Evolutionary conservation across 2,797 vertebrate species (phyloP).

Genomic region (Bucorvus abyssinicus): DNA sequence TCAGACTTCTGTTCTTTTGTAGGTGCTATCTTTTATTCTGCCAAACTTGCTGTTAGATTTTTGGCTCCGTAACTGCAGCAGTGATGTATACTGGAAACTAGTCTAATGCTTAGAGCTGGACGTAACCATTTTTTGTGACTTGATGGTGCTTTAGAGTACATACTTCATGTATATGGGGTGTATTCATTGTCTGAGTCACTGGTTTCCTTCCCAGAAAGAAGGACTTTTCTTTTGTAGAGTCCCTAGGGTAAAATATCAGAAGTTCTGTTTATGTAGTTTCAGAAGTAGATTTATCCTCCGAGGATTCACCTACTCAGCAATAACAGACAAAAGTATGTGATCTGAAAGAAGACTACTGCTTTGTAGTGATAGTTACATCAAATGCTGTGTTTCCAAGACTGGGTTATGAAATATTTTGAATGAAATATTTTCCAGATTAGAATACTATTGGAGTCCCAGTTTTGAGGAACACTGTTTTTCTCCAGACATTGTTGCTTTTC

Average conservation of each 20-base stretch:
- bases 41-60: not conserved
- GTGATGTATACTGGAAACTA: not conserved
- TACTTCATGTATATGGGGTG: not conserved
- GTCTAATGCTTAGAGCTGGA: not conserved
- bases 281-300: not conserved
- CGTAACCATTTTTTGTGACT: not conserved
- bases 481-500: not conserved
- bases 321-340: not conserved
- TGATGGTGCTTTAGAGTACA: not conserved
- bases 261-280: not conserved
- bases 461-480: not conserved
- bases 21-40: not conserved
- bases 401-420: not conserved
- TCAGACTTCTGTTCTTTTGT: not conserved
- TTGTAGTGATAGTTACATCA: not conserved
- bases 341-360: not conserved
- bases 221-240: not conserved
- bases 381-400: not conserved
- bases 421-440: not conserved
- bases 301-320: not conserved
- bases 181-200: not conserved
- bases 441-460: not conserved
- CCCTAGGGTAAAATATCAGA: not conserved
- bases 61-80: not conserved
- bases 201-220: not conserved